These are phyloP conservation scores for Macrosiphum euphorbiae DNA, from an alignment of 2,888 invertebrate genomes.

Conservation along the genomic window DNA sequence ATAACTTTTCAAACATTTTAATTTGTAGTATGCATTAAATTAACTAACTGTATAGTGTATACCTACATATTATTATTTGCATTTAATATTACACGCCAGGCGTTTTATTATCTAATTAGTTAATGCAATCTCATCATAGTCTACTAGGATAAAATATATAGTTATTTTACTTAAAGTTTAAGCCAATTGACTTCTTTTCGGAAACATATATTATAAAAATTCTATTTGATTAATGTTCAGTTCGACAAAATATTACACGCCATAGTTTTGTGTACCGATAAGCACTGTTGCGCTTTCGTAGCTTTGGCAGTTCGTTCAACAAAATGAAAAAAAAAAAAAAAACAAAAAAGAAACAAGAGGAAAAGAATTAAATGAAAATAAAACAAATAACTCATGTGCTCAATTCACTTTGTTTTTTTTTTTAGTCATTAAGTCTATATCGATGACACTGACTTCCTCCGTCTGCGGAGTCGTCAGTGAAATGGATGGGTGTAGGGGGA, in stretches of 20 bases:
- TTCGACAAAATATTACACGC: background rate
- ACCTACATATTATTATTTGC: too few species aligned
- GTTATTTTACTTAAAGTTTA: too few species aligned
- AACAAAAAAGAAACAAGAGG: background rate
- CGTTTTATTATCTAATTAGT: too few species aligned
- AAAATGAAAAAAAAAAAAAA: background rate
- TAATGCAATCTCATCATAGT: too few species aligned
- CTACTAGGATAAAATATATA: too few species aligned
- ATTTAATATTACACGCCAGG: too few species aligned
- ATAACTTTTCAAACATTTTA: background rate
- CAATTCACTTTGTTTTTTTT: slow-evolving; percentile 4
- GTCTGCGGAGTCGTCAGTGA: background rate
- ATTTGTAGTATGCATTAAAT: background rate
- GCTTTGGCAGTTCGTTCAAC: background rate
- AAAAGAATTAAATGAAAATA: background rate
- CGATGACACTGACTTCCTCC: slow-evolving; percentile 17
- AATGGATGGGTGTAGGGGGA: background rate
- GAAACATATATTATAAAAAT: too few species aligned
- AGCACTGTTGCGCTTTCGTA: background rate
- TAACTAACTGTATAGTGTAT: background rate
- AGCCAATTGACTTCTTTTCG: too few species aligned
- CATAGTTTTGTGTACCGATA: background rate
- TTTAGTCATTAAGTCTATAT: background rate
- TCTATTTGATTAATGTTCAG: too few species aligned
- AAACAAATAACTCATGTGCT: slow-evolving; percentile 12